phyloP scores from a whole-genome alignment of 2,888 invertebrate species.

The Sesamia inferens region DNA sequence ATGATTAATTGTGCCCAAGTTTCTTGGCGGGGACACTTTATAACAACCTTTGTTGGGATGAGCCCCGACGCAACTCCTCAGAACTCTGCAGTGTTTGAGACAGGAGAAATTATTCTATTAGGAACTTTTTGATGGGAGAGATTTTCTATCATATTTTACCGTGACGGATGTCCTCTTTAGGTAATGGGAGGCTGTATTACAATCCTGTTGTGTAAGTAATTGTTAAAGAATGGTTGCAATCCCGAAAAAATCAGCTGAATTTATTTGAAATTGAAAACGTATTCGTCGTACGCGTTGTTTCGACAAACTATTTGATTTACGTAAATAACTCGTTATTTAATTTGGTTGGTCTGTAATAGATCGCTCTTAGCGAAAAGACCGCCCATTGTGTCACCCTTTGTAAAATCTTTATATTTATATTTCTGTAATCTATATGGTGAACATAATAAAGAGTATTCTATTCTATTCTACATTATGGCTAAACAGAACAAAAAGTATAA shows the following conservation, averaged over 20 bases:
- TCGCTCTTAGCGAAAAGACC: too few species aligned
- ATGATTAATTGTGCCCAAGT: conserved; percentile 71
- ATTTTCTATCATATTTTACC: conserved; percentile 65
- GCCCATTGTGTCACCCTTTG: too few species aligned
- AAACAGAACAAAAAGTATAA: neutral
- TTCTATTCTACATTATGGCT: too few species aligned
- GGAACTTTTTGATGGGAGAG: conserved; percentile 67
- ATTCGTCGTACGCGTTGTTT: neutral
- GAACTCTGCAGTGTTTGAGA: conserved; percentile 70
- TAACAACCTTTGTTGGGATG: conserved; percentile 71
- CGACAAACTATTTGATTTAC: neutral
- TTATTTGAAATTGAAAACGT: too few species aligned
- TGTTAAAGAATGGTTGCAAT: conserved; percentile 5
- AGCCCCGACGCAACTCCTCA: conserved; percentile 66
- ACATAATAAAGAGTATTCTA: too few species aligned
- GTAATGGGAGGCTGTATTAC: conserved; percentile 17
- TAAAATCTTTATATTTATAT: too few species aligned
- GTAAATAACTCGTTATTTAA: too few species aligned
- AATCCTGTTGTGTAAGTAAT: neutral
- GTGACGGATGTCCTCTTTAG: conserved; percentile 48
- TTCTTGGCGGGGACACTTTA: conserved; percentile 67
- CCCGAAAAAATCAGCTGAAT: neutral
- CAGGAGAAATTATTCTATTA: conserved; percentile 72
- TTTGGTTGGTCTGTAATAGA: too few species aligned
- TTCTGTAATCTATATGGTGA: too few species aligned